Evolutionary conservation across 2,888 invertebrate species (phyloP).

Genomic region (Iphiclides podalirius): DNA sequence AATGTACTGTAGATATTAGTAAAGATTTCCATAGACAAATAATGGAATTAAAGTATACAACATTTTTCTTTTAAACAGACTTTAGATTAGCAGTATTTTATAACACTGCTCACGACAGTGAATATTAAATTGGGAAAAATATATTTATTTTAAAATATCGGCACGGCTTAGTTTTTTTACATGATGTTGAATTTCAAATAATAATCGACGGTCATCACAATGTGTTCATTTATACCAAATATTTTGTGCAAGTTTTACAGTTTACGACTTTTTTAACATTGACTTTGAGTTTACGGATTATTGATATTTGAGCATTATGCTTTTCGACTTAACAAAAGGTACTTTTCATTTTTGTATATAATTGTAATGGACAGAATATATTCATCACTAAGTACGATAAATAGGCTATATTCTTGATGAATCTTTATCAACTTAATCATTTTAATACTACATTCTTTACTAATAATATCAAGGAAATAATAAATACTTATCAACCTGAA

Average conservation of each 20-base stretch:
- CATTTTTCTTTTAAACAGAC: too few species aligned
- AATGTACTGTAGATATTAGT: too few species aligned
- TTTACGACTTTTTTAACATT: constrained; percentile 17
- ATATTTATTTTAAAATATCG: too few species aligned
- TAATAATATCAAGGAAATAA: too few species aligned
- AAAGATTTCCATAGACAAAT: too few species aligned
- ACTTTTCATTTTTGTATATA: constrained; percentile 24
- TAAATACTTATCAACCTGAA: neutral
- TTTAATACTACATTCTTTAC: too few species aligned
- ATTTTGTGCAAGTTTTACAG: constrained; percentile 48
- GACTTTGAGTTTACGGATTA: constrained; percentile 8
- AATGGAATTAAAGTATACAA: too few species aligned
- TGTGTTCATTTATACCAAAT: constrained; percentile 76
- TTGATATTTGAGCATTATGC: neutral
- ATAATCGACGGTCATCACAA: constrained; percentile 56
- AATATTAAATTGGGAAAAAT: too few species aligned
- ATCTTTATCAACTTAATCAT: constrained; percentile 2
- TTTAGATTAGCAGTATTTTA: too few species aligned
- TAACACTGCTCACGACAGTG: too few species aligned
- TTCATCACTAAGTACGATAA: neutral
- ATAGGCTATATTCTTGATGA: neutral
- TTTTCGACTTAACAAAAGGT: constrained; percentile 2
- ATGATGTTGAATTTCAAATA: neutral
- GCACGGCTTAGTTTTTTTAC: too few species aligned
- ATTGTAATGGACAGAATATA: constrained; percentile 2